A percentile compares a stretch with the other conserved stretches of the same genome.
Evolutionary conservation across 2,797 vertebrate species (phyloP).

Genomic region (Distichodus sexfasciatus): DNA sequence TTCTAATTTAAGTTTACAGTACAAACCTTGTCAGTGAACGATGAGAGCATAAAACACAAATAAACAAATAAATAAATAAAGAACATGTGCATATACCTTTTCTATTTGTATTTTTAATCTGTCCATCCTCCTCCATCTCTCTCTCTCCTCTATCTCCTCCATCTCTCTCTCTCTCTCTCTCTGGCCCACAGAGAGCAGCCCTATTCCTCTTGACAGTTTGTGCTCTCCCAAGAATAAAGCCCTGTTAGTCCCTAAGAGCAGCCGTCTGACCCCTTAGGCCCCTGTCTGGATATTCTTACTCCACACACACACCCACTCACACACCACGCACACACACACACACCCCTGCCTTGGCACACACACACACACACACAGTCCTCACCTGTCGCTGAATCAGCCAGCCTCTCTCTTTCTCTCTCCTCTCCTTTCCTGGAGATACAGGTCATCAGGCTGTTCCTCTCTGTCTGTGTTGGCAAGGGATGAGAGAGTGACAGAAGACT

Average conservation of each 20-base stretch:
- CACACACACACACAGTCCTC: neutral
- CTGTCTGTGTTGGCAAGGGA: too few relatives aligned
- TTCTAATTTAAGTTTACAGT: too few relatives aligned
- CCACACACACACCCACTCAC: constrained; percentile 1
- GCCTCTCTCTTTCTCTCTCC: constrained; percentile 1
- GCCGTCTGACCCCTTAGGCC: constrained; percentile 17
- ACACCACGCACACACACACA: constrained; percentile 17
- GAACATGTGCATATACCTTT: too few relatives aligned
- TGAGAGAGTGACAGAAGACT: constrained; percentile 50
- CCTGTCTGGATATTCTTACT: neutral
- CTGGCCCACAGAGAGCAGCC: constrained; percentile 25
- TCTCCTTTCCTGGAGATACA: neutral
- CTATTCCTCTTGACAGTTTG: constrained; percentile 44
- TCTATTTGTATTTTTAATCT: neutral
- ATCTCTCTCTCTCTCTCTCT: neutral
- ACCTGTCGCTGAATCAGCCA: constrained; percentile 22
- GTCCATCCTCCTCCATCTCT: neutral
- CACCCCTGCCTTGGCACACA: neutral
- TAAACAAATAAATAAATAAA: too few relatives aligned
- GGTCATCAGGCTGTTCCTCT: too few relatives aligned
- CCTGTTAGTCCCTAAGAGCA: constrained; percentile 23
- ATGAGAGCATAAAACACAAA: too few relatives aligned
- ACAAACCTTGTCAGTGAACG: too few relatives aligned
- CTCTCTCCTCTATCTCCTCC: neutral
- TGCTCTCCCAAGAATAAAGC: constrained; percentile 34